Base-by-base conservation (phyloP, 2,888 invertebrate genomes). In the Epicampocera succincta region DNA sequence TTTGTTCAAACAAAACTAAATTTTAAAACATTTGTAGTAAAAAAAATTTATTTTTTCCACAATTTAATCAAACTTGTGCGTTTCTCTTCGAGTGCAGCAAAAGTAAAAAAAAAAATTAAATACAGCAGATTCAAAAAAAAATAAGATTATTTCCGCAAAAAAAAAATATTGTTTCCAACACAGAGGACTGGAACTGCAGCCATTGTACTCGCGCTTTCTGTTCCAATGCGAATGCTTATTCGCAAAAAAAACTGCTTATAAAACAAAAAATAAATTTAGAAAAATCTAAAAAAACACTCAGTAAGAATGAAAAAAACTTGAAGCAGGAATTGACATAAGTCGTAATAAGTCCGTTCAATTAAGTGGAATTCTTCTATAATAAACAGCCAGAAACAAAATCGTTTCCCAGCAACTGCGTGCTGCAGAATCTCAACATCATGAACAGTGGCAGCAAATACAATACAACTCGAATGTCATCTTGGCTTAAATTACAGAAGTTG, bases 281-380 rank as follows among this genome's bases (percentile, higher is more conserved):
- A 46, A 46, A 61, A 13, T 46, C 2, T 29, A 50, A 65, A 8
- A 72, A 25, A 66, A n/a, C 11, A 2, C 13, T 9, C 6, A 38
- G 9, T 2, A n/a, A 44, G 9, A 42, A 25, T n/a, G 15, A 33
- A 63, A 75, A 63, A 74, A 75, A 81, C 74, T 75, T 80, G 66
- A 78, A 66, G 42, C 66, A 71, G 76, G 77, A 84, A 83, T 84
- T 84, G 84, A 83, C 83, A 84, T 85, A 85, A 85, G 83, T 83
- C 85, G 75, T 58, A 83, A 76, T 85, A 85, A 85, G 85, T 84
- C 73, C 84, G 83, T 85, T 85, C 84, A 85, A 85, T 85, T 85
- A 85, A 81, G 82, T 83, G 80, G 83, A 76, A 83, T 85, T 84
- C 82, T 33, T 61, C 48, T 69, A 76, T 42, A 73, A 21, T 68